Base-by-base conservation (phyloP, 2,888 invertebrate genomes). In the Bimastos eiseni region DNA sequence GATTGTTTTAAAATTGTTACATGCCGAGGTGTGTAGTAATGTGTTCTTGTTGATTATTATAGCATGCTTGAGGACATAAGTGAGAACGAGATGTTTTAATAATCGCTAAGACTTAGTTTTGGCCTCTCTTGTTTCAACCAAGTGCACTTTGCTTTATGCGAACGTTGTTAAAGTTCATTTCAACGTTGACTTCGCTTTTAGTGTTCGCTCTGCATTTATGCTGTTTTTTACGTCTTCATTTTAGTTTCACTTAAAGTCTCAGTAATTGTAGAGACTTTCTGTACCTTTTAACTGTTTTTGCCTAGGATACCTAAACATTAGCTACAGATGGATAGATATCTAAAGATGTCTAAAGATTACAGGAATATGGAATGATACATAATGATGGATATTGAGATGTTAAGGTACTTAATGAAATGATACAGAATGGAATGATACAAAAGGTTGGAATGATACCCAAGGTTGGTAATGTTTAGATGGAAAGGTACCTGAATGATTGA, bases 81-180 rank as follows among this genome's bases (percentile, higher is more conserved):
- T 70, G 70, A 30, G n/a, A 70, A n/a, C 5, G 70, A 70, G 70
- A 6, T 70, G 70, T n/a, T n/a, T 70, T 70, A 70, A 70, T n/a
- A 11, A 70, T 70, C n/a, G 11, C 70, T 11, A 70, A 70, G 70
- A 70, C 70, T 70, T 70, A 70, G n/a, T 70, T 70, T 70, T n/a
- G n/a, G 8, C 30, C n/a, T n/a, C n/a, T 70, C n/a, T 70, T n/a
- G n/a, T 70, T 70, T 70, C 4, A 70, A n/a, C n/a, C 4, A 70
- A 70, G 70, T 70, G 70, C 70, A 70, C 70, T 70, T 70, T 70
- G n/a, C 70, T 70, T n/a, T 55, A n/a, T 70, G 70, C 30, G 70
- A 70, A 70, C 70, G 0, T n/a, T n/a, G 49, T 70, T n/a, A n/a
- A 70, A n/a, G 70, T n/a, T 70, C n/a, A 70, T 70, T 70, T 70